phyloP scores from a whole-genome alignment of 2,113 vertebrate species.

The Ameiurus melas region DNA sequence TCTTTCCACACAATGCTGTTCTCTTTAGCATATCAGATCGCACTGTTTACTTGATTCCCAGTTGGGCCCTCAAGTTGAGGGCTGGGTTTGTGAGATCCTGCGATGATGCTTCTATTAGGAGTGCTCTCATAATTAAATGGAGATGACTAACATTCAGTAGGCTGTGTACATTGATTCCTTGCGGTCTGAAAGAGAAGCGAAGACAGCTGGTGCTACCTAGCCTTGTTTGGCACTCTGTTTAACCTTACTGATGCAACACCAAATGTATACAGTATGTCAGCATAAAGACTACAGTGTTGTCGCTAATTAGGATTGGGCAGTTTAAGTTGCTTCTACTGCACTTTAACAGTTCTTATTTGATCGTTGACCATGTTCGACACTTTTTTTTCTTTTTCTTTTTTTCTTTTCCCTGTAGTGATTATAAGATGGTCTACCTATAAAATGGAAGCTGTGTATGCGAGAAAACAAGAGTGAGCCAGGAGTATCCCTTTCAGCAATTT shows the following conservation, averaged over 20 bases:
- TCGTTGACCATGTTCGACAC: neutral
- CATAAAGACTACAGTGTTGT: neutral
- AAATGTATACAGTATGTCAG: neutral
- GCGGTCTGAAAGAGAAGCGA: neutral
- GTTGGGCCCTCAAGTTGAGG: conserved; percentile 39
- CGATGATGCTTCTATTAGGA: conserved; percentile 48
- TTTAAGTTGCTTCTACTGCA: neutral
- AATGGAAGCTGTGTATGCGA: neutral
- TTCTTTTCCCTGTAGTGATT: neutral
- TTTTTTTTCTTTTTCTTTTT: neutral
- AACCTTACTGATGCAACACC: neutral
- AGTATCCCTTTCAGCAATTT: neutral
- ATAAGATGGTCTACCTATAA: neutral
- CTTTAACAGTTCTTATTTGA: neutral
- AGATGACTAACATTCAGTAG: conserved; percentile 20
- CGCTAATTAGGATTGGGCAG: neutral
- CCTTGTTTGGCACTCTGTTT: neutral
- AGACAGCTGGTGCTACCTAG: neutral
- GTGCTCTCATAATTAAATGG: conserved; percentile 27
- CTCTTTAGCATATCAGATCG: conserved; percentile 67
- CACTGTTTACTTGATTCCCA: conserved; percentile 61
- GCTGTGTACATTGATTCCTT: conserved; percentile 21
- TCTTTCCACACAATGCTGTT: conserved; percentile 67
- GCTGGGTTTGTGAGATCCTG: conserved; percentile 55
- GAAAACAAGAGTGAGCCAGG: neutral